Evolutionary conservation across 2,797 vertebrate genomes (phyloP), one percentile per base, ranked within the genome.

Genomic region (Tapera naevia): DNA sequence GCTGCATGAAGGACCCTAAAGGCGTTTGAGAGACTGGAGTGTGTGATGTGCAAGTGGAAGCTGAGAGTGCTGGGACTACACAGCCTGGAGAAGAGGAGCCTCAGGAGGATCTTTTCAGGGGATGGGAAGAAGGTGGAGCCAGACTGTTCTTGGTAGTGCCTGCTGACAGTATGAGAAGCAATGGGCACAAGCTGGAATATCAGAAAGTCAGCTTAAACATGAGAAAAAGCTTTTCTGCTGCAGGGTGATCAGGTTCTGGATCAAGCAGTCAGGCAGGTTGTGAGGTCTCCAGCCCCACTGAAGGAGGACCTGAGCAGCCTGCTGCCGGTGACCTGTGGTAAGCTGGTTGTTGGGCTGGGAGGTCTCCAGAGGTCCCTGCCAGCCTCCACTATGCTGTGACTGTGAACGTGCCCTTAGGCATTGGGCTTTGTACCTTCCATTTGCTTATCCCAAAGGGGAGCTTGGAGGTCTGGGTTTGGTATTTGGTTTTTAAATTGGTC

Each of bases 21-120:
- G 6, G 1, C 9, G 33, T 3, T 2, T 5, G 80, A 33, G 56
- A 30, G n/a, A 10, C 2, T 11, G 39, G 19, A 62, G 17, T 4
- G 0, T 3, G 27, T 0, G 8, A 4, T 0, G 0, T 21, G 48
- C 13, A 1, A 16, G 24, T 33, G 64, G 27, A 32, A 24, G 18
- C 54, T 23, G n/a, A 35, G 80, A 8, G 70, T 13, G 43, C 28
- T 15, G 81, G 51, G 41, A 11, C 27, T 22, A 15, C 3, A 10
- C 50, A 32, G 41, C n/a, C 27, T 9, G 41, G 46, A 43, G 58
- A 21, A 41, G 14, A 35, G 24, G 4, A 19, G 41, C 6, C 41
- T 61, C 14, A 3, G n/a, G 32, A 65, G n/a, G 8, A 7, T 33
- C 12, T 32, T 35, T 41, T 32, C 0, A 0, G 4, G n/a, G n/a